Percentiles rank a stretch among this genome's conserved stretches.
phyloP scores from a whole-genome alignment of 2,888 invertebrate genomes.

The Barypeithes pellucidus region DNA sequence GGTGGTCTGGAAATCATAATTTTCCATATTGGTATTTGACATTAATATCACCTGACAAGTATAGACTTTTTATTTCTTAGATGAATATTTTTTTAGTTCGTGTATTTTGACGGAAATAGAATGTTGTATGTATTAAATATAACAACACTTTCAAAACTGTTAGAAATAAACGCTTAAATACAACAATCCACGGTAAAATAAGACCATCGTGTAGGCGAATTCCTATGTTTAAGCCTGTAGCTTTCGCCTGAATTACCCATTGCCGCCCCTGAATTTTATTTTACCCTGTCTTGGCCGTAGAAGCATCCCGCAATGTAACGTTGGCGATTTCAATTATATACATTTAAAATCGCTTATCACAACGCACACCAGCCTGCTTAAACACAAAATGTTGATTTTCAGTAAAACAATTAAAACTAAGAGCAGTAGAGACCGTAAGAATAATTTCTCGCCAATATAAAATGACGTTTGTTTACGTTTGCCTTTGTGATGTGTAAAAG shows the following conservation, averaged over 20 bases:
- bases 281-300: slow-evolving; percentile 36
- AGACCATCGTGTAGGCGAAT: not conserved
- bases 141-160: too few relatives aligned
- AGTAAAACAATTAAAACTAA: slow-evolving; percentile 1
- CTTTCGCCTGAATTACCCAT: slow-evolving; percentile 12
- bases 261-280: slow-evolving; percentile 33
- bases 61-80: too few relatives aligned
- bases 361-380: slow-evolving; percentile 40
- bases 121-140: too few relatives aligned
- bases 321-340: slow-evolving; percentile 31
- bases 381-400: slow-evolving; percentile 36
- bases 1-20: too few relatives aligned
- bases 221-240: slow-evolving; percentile 2
- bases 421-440: slow-evolving; percentile 4
- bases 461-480: slow-evolving; percentile 37
- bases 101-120: too few relatives aligned
- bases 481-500: slow-evolving; percentile 4
- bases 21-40: too few relatives aligned
- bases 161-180: too few relatives aligned
- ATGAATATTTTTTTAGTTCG: too few relatives aligned
- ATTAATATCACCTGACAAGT: too few relatives aligned
- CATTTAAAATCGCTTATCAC: slow-evolving; percentile 34
- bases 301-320: slow-evolving; percentile 47
- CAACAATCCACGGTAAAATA: too few relatives aligned
- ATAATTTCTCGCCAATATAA: slow-evolving; percentile 7